A percentile compares a stretch with the other conserved stretches of the same genome.
These are phyloP conservation scores for Wiebesia pumilae DNA, from an alignment of 1,140 invertebrate genomes.

Conservation along the genomic window DNA sequence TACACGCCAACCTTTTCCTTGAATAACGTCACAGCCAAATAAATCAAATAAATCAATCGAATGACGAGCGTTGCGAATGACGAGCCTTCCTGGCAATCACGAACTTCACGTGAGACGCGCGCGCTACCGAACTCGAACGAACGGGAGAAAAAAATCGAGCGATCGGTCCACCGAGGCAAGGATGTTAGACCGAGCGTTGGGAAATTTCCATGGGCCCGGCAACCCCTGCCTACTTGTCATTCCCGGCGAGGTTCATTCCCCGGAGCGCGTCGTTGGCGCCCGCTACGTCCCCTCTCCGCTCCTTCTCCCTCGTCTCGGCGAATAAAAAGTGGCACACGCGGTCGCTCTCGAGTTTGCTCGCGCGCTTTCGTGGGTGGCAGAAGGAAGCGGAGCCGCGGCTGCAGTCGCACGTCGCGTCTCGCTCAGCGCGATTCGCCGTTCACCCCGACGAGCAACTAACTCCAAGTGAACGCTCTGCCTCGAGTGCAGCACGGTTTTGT, in stretches of 20 bases:
- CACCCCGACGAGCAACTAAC: too few relatives aligned
- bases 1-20: neutral
- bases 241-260: neutral
- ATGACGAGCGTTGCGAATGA: too few relatives aligned
- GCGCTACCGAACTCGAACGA: neutral
- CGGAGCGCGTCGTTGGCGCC: neutral
- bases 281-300: too few relatives aligned
- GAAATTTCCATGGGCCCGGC: neutral
- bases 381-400: conserved; percentile 7
- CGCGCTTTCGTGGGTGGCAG: neutral
- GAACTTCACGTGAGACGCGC: too few relatives aligned
- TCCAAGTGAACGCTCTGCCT: too few relatives aligned
- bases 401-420: neutral
- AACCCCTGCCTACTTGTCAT: neutral
- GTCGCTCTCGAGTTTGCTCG: neutral
- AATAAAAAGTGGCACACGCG: conserved; percentile 35
- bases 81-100: too few relatives aligned
- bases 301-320: neutral
- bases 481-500: too few relatives aligned
- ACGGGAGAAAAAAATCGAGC: neutral
- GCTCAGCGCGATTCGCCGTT: neutral
- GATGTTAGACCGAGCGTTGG: neutral
- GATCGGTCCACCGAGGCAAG: neutral
- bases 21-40: neutral
- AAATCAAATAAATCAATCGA: too few relatives aligned